Conservation (phyloP, 2,888 invertebrate species). For the Xylocampa areola region DNA sequence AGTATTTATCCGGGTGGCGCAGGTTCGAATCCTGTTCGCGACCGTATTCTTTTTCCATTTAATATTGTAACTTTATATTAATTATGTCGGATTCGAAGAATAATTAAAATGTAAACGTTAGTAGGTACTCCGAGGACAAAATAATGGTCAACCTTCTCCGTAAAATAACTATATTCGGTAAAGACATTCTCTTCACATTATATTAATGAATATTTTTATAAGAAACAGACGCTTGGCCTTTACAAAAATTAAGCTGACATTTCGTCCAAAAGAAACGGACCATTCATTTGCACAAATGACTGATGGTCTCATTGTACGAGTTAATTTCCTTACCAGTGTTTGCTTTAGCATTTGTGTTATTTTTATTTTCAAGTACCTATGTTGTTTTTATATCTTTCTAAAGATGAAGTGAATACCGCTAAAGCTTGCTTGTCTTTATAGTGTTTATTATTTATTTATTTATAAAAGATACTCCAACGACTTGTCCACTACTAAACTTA, state of each 20-base stretch:
- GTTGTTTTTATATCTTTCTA: constrained; percentile 1
- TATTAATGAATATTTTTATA: constrained; percentile 27
- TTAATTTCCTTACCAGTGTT: constrained; percentile 45
- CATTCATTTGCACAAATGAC: constrained; percentile 56
- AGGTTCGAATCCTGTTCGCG: too few relatives aligned
- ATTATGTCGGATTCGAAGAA: background rate
- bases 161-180: constrained; percentile 31
- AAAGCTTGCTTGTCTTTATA: background rate
- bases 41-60: too few relatives aligned
- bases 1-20: too few relatives aligned
- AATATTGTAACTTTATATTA: too few relatives aligned
- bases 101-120: constrained; percentile 4
- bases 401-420: background rate
- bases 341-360: constrained; percentile 36
- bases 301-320: constrained; percentile 56
- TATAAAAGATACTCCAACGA: too few relatives aligned
- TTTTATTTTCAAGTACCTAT: constrained; percentile 11
- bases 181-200: constrained; percentile 20
- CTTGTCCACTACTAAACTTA: too few relatives aligned
- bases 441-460: background rate
- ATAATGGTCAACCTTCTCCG: constrained; percentile 16
- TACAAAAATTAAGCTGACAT: constrained; percentile 53
- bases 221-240: constrained; percentile 36
- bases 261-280: constrained; percentile 53
- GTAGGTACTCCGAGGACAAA: background rate